Percentiles rank a stretch among this genome's conserved stretches.
Evolutionary conservation across 2,888 invertebrate genomes (phyloP).

Genomic region (Syrphus vitripennis): DNA sequence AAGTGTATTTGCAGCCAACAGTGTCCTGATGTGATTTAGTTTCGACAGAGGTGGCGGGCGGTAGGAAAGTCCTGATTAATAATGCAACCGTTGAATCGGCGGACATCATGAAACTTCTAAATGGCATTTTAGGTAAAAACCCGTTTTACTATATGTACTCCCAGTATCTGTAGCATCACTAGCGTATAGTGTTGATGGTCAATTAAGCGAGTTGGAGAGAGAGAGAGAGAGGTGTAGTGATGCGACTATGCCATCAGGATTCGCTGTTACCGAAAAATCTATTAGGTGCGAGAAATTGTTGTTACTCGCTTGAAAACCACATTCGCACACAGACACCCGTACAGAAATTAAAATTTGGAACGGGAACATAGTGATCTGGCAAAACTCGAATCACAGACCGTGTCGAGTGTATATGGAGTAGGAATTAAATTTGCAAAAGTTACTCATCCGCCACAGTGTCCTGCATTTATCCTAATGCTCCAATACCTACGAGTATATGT

Average conservation of each 20-base stretch:
- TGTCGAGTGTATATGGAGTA: slow-evolving; percentile 26
- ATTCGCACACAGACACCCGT: neutral
- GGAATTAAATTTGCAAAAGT: slow-evolving; percentile 56
- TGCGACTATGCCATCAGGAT: neutral
- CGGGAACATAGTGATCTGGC: slow-evolving; percentile 5
- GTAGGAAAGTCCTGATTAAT: slow-evolving; percentile 36
- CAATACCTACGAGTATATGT: neutral
- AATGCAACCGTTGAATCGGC: slow-evolving; percentile 49
- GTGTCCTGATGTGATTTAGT: neutral
- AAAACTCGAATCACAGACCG: slow-evolving; percentile 34
- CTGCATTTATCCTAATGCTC: slow-evolving; percentile 21
- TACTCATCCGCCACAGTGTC: slow-evolving; percentile 51
- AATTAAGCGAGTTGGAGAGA: slow-evolving; percentile 31
- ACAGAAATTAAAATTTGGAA: neutral
- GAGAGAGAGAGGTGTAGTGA: no score
- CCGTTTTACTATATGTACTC: neutral
- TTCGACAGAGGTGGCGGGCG: neutral
- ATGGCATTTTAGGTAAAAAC: slow-evolving; percentile 24
- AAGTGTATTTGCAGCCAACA: neutral
- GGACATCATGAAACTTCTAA: slow-evolving; percentile 42
- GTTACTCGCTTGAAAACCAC: neutral
- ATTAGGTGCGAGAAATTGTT: slow-evolving; percentile 16
- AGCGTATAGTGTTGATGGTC: slow-evolving; percentile 1
- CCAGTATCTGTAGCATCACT: neutral
- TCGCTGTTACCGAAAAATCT: slow-evolving; percentile 28